Evolutionary conservation across 1,140 invertebrate genomes (phyloP).

Genomic region (Potamilus streckersoni): DNA sequence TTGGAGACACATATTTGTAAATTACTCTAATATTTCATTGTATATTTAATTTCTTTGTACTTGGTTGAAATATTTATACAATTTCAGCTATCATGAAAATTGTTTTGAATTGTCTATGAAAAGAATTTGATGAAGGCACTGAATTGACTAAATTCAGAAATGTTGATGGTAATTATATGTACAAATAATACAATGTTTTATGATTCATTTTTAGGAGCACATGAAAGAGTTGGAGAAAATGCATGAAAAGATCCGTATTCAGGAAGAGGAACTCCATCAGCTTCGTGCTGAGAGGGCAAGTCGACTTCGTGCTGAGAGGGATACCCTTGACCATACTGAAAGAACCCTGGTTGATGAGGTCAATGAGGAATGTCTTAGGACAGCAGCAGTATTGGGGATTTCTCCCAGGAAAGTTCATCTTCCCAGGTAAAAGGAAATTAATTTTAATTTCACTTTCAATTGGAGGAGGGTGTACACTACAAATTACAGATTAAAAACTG

Average conservation of each 20-base stretch:
- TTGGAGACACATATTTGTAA: too few relatives aligned
- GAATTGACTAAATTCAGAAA: background rate
- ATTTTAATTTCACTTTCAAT: too few relatives aligned
- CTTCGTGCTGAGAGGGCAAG: constrained; percentile 46
- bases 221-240: constrained; percentile 52
- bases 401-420: constrained; percentile 51
- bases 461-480: too few relatives aligned
- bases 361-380: constrained; percentile 61
- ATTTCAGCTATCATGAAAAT: too few relatives aligned
- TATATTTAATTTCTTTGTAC: too few relatives aligned
- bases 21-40: too few relatives aligned
- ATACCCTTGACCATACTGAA: constrained; percentile 55
- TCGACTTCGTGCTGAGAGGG: constrained; percentile 40
- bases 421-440: constrained; percentile 30
- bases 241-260: constrained; percentile 43
- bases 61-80: too few relatives aligned
- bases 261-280: constrained; percentile 52
- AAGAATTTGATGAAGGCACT: background rate
- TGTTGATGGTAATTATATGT: background rate
- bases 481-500: too few relatives aligned
- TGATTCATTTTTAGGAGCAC: constrained; percentile 49
- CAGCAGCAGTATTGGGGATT: constrained; percentile 51
- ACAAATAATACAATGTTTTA: background rate
- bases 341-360: constrained; percentile 59
- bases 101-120: background rate